Base-by-base conservation (phyloP, 2,797 vertebrate species). In the Sebastes kiyomatsui region DNA sequence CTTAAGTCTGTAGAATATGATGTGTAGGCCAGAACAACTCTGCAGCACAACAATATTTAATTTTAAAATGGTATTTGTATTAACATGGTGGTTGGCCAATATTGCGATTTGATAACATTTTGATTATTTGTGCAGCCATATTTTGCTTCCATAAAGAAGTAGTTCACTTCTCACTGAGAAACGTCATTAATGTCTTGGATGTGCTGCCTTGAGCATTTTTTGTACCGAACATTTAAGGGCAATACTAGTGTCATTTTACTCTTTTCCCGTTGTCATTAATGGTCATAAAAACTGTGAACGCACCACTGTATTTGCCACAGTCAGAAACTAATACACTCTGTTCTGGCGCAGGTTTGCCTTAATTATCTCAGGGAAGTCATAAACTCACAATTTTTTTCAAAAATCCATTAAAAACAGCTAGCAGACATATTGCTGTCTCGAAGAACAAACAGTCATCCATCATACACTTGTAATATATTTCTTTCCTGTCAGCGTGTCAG, bases 401-500 rank as follows among this genome's bases (percentile, higher is more conserved):
- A 88, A 89, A 83, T 67, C 83, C 83, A 93, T 88, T 88, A 86
- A 82, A 87, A 92, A 82, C 33, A 71, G 83, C 87, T 84, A 0
- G 55, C 67, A 82, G 85, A 90, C 80, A 87, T 46, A 67, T 65
- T 25, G 77, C 78, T 65, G 83, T 52, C 12, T 86, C 69, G 35
- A 74, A 78, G 32, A 77, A 46, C 7, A 0, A 35, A 67, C 62
- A 56, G 23, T 27, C 81, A 92, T 93, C 84, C 87, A 91, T 92
- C 88, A 91, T 4, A 32, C 1, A n/a, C 18, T 1, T 62, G 74
- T 49, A 70, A 82, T 83, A 67, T 42, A 70, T 84, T 84, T 22
- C 25, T 79, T 66, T 52, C 23, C 79, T 85, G 88, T 82, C 86
- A 77, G 55, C 20, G 1, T 55, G 80, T 74, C 81, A 49, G 27